These are phyloP conservation scores for Phalangium opilio DNA, from an alignment of 2,888 invertebrate genomes.

Conservation along the genomic window DNA sequence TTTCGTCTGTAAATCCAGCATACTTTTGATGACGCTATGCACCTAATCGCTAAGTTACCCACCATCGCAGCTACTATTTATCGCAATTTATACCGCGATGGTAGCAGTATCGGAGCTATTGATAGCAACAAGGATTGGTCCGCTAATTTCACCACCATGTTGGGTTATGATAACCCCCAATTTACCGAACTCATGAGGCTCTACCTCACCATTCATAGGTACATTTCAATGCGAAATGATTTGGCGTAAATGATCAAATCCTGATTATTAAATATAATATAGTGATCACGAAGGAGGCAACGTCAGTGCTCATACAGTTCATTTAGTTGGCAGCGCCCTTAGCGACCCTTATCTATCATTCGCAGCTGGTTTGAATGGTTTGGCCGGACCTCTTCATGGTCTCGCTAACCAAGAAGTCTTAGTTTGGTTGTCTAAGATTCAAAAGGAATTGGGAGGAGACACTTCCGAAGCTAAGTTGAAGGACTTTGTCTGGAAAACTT, in stretches of 20 bases:
- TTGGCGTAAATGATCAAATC: no score
- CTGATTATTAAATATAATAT: constrained; percentile 22
- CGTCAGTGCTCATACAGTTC: constrained; percentile 86
- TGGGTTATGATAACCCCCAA: constrained; percentile 59
- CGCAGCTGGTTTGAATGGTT: constrained; percentile 80
- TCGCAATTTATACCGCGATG: constrained; percentile 69
- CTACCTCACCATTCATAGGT: constrained; percentile 80
- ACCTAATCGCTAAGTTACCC: constrained; percentile 83
- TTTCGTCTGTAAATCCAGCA: constrained; percentile 35
- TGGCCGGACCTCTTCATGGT: constrained; percentile 90
- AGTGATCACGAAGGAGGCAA: constrained; percentile 95
- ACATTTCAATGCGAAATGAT: constrained; percentile 4
- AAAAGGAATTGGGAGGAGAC: constrained; percentile 60
- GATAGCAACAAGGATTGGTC: constrained; percentile 84
- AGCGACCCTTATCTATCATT: constrained; percentile 88
- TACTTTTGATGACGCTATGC: constrained; percentile 83
- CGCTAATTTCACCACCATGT: constrained; percentile 76
- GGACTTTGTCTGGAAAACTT: constrained; percentile 90
- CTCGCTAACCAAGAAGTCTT: constrained; percentile 88
- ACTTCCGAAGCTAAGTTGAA: constrained; percentile 79
- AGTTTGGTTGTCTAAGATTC: constrained; percentile 81
- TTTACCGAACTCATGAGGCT: constrained; percentile 84
- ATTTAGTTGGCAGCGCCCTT: constrained; percentile 81
- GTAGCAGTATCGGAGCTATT: constrained; percentile 72
- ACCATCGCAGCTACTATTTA: constrained; percentile 89